A percentile compares a stretch with the other conserved stretches of the same genome.
These are phyloP conservation scores for Archivesica marissinica DNA, from an alignment of 1,140 invertebrate genomes.

Conservation along the genomic window DNA sequence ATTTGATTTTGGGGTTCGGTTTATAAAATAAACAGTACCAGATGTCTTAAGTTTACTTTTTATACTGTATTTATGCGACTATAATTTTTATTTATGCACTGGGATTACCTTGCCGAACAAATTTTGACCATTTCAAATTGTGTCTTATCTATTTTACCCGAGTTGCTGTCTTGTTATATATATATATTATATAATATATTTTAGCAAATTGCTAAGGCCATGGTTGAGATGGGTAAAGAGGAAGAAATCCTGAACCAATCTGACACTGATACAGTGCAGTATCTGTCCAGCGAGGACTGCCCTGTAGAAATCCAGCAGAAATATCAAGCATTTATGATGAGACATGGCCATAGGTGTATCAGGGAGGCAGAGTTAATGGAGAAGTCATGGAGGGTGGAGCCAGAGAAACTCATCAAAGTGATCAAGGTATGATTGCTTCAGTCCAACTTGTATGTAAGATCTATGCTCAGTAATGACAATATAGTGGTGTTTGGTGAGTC, in stretches of 20 bases:
- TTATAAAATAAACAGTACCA: too few relatives aligned
- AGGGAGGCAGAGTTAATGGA: constrained; percentile 89
- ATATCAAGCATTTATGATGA: constrained; percentile 87
- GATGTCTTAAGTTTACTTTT: too few relatives aligned
- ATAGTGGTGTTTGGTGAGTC: too few relatives aligned
- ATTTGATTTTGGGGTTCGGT: too few relatives aligned
- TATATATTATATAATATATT: constrained; percentile 73
- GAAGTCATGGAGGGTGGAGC: constrained; percentile 88
- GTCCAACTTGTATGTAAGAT: too few relatives aligned
- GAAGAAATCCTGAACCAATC: constrained; percentile 44
- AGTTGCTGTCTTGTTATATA: background rate
- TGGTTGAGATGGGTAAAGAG: constrained; percentile 80
- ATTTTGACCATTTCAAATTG: background rate
- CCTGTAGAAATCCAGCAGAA: constrained; percentile 84
- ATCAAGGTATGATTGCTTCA: constrained; percentile 87
- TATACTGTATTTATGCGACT: too few relatives aligned
- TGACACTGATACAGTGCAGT: constrained; percentile 81
- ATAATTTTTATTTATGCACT: too few relatives aligned
- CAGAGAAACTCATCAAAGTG: constrained; percentile 87
- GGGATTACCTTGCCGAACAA: too few relatives aligned
- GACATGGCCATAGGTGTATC: constrained; percentile 90
- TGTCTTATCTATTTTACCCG: background rate
- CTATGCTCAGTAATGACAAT: too few relatives aligned
- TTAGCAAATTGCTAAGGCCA: constrained; percentile 85
- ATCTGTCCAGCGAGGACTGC: constrained; percentile 83